Percentiles rank a stretch among this genome's conserved stretches.
These are phyloP conservation scores for Irena cyanogastra DNA, from an alignment of 2,113 vertebrate genomes.

Conservation along the genomic window DNA sequence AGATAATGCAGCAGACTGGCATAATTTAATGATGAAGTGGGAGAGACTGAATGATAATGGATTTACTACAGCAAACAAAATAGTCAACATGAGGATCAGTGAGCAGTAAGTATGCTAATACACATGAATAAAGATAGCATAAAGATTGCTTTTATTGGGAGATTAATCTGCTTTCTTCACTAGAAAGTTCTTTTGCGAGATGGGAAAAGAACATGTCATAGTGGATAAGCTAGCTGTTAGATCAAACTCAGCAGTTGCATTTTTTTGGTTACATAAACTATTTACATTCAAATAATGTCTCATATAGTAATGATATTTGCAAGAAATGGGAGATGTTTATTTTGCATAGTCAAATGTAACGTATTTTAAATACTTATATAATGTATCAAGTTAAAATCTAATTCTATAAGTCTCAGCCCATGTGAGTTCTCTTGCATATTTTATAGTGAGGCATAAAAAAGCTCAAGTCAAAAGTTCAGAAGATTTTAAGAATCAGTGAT, in stretches of 20 bases:
- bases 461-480: not conserved
- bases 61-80: conserved; percentile 72
- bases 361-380: not conserved
- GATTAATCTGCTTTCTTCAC: not conserved
- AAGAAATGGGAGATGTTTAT: not conserved
- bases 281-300: not conserved
- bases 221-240: not conserved
- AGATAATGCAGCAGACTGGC: conserved; percentile 94
- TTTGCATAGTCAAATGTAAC: not conserved
- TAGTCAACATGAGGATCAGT: conserved; percentile 79
- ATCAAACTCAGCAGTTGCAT: not conserved
- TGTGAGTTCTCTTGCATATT: not conserved
- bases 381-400: not conserved
- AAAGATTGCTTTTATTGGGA: not conserved
- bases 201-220: not conserved
- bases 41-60: conserved; percentile 81
- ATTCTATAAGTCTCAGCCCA: not conserved
- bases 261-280: not conserved
- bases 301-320: not conserved
- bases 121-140: not conserved
- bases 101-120: conserved; percentile 69
- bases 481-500: not conserved
- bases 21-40: conserved; percentile 91
- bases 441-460: not conserved
- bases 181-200: not conserved